Conservation (phyloP, 2,888 invertebrate species). For the Lamproptera curius region DNA sequence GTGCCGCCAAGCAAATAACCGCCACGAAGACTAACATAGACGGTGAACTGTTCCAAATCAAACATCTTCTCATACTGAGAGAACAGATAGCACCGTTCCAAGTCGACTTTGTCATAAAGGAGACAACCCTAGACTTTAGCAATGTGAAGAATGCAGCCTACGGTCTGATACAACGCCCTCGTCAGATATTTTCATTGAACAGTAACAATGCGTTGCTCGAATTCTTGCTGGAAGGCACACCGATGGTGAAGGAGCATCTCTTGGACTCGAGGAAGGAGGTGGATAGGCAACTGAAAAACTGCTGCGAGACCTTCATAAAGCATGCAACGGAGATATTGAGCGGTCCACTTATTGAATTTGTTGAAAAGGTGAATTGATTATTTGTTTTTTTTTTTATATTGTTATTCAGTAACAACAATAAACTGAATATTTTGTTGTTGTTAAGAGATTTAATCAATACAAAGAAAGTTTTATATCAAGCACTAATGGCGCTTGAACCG, state of each 20-base stretch:
- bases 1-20: constrained; percentile 88
- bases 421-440: too few relatives aligned
- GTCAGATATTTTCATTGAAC: constrained; percentile 90
- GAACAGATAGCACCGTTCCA: constrained; percentile 99
- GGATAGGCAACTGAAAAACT: constrained; percentile 92
- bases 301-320: constrained; percentile 93
- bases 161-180: constrained; percentile 85
- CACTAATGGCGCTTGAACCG: too few relatives aligned
- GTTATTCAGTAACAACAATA: too few relatives aligned
- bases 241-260: constrained; percentile 93
- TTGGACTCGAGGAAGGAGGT: constrained; percentile 98
- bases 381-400: constrained; percentile 5
- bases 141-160: constrained; percentile 93
- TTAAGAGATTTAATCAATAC: too few relatives aligned
- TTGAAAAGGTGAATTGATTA: constrained; percentile 81
- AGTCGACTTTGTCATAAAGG: constrained; percentile 94
- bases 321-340: constrained; percentile 86
- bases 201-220: constrained; percentile 95
- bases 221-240: constrained; percentile 94
- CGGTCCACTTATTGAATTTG: constrained; percentile 84
- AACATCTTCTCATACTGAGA: constrained; percentile 96
- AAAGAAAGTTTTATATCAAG: too few relatives aligned
- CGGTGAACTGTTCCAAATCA: constrained; percentile 97
- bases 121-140: constrained; percentile 95
- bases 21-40: constrained; percentile 89